phyloP scores from a whole-genome alignment of 2,113 vertebrate species.

The Sitta europaea region DNA sequence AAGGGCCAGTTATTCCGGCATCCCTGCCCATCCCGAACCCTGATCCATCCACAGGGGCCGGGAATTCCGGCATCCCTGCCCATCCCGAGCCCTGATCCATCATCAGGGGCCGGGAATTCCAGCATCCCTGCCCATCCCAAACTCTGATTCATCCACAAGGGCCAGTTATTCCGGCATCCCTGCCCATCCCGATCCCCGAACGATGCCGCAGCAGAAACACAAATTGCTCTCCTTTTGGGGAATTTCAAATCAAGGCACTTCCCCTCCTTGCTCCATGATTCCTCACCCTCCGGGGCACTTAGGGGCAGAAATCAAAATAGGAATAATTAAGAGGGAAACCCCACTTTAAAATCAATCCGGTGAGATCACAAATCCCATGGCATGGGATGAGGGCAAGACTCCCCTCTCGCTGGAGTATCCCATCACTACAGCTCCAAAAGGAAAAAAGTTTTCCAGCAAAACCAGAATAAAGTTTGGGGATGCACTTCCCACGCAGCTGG shows the following conservation, averaged over 20 bases:
- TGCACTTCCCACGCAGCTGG: fast-evolving
- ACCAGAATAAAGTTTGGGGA: background rate
- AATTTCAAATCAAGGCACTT: background rate
- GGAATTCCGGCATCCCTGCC: background rate
- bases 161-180: background rate
- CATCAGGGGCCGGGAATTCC: fast-evolving
- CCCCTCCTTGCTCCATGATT: fast-evolving
- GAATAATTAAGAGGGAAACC: background rate
- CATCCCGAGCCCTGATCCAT: background rate
- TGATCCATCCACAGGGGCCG: background rate
- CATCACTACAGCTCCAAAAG: background rate
- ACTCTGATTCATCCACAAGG: fast-evolving
- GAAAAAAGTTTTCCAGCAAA: background rate
- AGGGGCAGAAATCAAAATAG: background rate
- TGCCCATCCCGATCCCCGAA: background rate
- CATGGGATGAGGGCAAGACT: background rate
- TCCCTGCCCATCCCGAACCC: background rate
- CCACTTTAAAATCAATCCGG: background rate
- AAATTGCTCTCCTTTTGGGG: fast-evolving
- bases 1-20: background rate
- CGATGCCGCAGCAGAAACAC: fast-evolving
- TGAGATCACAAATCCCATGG: background rate
- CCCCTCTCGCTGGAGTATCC: background rate
- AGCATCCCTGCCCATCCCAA: background rate
- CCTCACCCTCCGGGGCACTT: background rate